Conservation (phyloP, 2,888 invertebrate genomes). For the Dimorphilus gyrociliatus region DNA sequence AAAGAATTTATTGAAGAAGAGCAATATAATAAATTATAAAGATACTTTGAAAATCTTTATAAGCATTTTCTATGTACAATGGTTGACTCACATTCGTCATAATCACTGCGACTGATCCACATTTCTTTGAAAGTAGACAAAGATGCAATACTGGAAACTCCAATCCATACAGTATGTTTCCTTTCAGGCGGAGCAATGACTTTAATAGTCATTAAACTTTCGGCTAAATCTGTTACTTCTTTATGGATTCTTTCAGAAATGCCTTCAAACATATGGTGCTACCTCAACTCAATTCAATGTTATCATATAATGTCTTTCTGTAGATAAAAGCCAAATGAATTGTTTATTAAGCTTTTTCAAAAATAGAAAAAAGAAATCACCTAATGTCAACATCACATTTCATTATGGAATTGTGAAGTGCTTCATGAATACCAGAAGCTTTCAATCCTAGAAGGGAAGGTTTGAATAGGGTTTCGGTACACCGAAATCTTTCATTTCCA, state of each 20-base stretch:
- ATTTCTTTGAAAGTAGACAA: slow-evolving; percentile 76
- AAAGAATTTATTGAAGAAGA: no score
- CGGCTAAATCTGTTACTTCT: slow-evolving; percentile 71
- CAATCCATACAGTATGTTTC: slow-evolving; percentile 96
- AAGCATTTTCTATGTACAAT: slow-evolving; percentile 94
- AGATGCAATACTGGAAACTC: slow-evolving; percentile 85
- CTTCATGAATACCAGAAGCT: slow-evolving; percentile 18
- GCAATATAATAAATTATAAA: no score
- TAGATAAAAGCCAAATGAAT: no score
- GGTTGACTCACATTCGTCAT: slow-evolving; percentile 86
- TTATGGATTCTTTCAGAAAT: slow-evolving; percentile 95
- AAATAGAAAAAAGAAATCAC: slow-evolving; percentile 82
- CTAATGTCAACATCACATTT: slow-evolving; percentile 35
- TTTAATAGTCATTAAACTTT: slow-evolving; percentile 49
- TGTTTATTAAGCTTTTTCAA: no score
- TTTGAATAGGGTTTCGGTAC: slow-evolving; percentile 31
- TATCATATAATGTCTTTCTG: slow-evolving; percentile 41
- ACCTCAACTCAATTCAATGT: slow-evolving; percentile 68
- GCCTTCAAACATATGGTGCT: slow-evolving; percentile 92
- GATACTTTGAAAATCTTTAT: no score
- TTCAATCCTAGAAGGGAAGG: slow-evolving; percentile 34
- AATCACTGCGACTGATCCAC: slow-evolving; percentile 94
- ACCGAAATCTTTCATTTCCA: slow-evolving; percentile 28
- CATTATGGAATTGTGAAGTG: slow-evolving; percentile 30
- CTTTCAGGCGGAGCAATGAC: slow-evolving; percentile 82